Evolutionary conservation across 2,113 vertebrate genomes (phyloP).

Genomic region (Rattus norvegicus): GRCr8 NC_086019.1:115023001-115023500

Average conservation of each 20-base stretch:
- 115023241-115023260: not conserved
- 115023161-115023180: not conserved
- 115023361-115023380: not conserved
- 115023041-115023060: not conserved
- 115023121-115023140: not conserved
- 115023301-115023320: not conserved
- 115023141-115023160: not conserved
- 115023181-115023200: not conserved
- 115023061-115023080: not conserved
- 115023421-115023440: not conserved
- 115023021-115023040: not conserved
- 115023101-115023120: not conserved
- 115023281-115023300: not conserved
- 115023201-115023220: not conserved
- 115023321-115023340: not conserved
- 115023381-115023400: not conserved
- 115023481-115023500: not conserved
- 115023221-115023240: not conserved
- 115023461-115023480: not conserved
- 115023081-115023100: not conserved
- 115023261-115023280: not conserved
- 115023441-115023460: not conserved
- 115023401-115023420: not conserved
- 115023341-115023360: not conserved
- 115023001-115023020: not conserved